Evolutionary conservation across 2,888 invertebrate genomes (phyloP).

Genomic region (Selenia dentaria): DNA sequence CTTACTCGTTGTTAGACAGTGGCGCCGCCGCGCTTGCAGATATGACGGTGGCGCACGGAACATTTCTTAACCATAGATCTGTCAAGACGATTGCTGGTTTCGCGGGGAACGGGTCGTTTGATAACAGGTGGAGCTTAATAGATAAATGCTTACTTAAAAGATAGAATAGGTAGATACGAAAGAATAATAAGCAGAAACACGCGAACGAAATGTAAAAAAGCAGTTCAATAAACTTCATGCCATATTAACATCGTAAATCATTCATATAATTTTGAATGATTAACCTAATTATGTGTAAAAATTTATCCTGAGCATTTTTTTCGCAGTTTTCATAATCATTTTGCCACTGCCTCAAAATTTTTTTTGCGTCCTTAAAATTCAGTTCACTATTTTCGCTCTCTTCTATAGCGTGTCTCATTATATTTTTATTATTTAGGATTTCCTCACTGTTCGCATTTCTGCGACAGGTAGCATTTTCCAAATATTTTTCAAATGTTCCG

Average conservation of each 20-base stretch:
- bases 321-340: not conserved
- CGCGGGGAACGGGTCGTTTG: no score
- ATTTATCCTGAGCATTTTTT: not conserved
- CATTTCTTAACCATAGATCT: no score
- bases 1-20: no score
- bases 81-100: no score
- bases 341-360: not conserved
- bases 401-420: not conserved
- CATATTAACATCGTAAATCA: not conserved
- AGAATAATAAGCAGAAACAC: no score
- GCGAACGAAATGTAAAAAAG: no score
- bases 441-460: not conserved
- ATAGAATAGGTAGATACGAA: no score
- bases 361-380: not conserved
- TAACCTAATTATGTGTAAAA: not conserved
- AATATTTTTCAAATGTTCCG: constrained; percentile 1
- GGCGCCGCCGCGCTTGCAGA: no score
- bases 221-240: no score
- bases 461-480: constrained; percentile 2
- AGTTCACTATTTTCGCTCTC: not conserved
- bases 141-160: no score
- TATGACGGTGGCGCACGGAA: no score
- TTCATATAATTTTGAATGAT: not conserved
- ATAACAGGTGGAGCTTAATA: no score
- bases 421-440: not conserved